Base-by-base conservation (phyloP, 2,888 invertebrate species). In the Drosophila acutilabella region DNA sequence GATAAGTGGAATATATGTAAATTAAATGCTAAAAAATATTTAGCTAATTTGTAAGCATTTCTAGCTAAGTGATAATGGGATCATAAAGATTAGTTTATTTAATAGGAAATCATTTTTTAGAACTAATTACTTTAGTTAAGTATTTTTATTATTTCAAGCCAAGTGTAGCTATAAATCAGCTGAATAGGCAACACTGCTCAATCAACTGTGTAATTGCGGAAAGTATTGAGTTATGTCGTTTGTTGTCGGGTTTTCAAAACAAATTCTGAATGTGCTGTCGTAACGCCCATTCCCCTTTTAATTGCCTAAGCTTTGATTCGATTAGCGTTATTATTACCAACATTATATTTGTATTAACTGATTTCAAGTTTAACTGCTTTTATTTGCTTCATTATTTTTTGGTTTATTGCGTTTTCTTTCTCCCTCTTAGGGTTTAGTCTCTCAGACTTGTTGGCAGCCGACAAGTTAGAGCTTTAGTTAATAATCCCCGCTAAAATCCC, bases 371-470 rank as follows among this genome's bases (percentile, higher is more conserved):
- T 54, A 78, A 69, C 78, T 47, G 42, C 77, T 71, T 77, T 77
- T 58, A 42, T 38, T 68, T 53, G 2, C 14, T 16, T 14, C 14
- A n/a, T 40, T 54, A n/a, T n/a, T 41, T 51, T 42, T 20, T 33
- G 45, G 38, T 11, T 45, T n/a, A 33, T 13, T 50, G 36, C 14
- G 23, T 41, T 47, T 48, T 26, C 30, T 66, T n/a, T 40, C 30
- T 65, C 67, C 52, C 38, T 57, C 53, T 66, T 64, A 47, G 58
- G 65, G 60, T 66, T 76, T 38, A 57, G 38, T 36, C 30, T 42
- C 76, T 56, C 73, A 78, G 78, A 78, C 78, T 76, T 78, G 76
- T 78, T 71, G 78, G 78, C 78, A 67, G 64, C 70, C 56, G 66
- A 36, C 30, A 14, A 73, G 69, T 50, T 57, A 57, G 42, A 75